Evolutionary conservation across 2,113 vertebrate genomes (phyloP), one percentile per base, ranked within the genome.

Genomic region (Siphamia tubifer): DNA sequence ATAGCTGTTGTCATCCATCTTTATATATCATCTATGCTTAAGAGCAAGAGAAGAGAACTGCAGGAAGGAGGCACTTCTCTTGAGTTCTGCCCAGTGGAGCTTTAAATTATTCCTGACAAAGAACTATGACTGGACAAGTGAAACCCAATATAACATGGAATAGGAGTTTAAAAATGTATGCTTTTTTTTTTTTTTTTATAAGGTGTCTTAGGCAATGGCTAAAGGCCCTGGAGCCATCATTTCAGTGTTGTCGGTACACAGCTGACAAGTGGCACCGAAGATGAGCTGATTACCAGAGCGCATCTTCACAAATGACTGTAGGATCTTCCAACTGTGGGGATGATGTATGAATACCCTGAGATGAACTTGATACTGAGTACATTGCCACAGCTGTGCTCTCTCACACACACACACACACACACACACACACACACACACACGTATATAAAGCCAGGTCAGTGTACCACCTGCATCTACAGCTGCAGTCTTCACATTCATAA

Each of bases 221-320:
- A 36, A 35, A 17, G 13, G 19, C 5, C 30, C 31, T 7, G 7
- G 17, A 52, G 53, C 49, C 42, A 16, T 32, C 23, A 23, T 56
- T 34, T 49, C 51, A 23, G 27, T 23, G 58, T 39, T 56, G 20
- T 11, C 2, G 31, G 62, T 35, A 64, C 16, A 24, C 38, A 25
- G 53, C 55, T 20, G 55, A 51, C 52, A 61, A 68, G 53, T 36
- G 49, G 34, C 57, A 65, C 64, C 49, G 66, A 63, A 64, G 68
- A 83, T 45, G 64, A 77, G 81, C 53, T 52, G 63, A 31, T 75
- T 80, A 78, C 40, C 48, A 13, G 58, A 74, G 70, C 35, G 24
- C 19, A 8, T 75, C 67, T 30, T 60, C 67, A 42, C 64, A 73
- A 74, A 77, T 49, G 65, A 74, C 74, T 82, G 52, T 5, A 67